A percentile compares a stretch with the other conserved stretches of the same genome.
Conservation (phyloP, 2,797 vertebrate species). For the Takifugu rubripes region DNA sequence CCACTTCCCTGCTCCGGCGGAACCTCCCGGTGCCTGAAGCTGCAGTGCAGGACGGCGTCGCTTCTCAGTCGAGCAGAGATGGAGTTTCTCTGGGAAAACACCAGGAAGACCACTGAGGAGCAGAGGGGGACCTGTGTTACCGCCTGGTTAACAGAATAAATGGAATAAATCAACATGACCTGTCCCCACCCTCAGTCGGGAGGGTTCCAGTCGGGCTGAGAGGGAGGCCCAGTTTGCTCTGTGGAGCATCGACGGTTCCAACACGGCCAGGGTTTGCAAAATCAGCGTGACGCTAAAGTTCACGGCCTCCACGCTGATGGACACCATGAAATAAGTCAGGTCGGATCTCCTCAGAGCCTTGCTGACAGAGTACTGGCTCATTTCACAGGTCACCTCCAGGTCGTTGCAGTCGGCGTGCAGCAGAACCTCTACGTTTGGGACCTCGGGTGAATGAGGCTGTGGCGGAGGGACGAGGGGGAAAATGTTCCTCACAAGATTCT, state of each 20-base stretch:
- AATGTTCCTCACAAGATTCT: slow-evolving; percentile 7
- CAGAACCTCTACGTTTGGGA: slow-evolving; percentile 72
- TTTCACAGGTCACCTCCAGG: slow-evolving; percentile 79
- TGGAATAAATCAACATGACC: neutral
- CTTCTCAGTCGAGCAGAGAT: slow-evolving; percentile 60
- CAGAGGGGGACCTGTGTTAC: slow-evolving; percentile 1
- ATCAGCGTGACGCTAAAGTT: slow-evolving; percentile 76
- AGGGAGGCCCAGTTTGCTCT: slow-evolving; percentile 72
- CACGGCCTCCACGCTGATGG: slow-evolving; percentile 67
- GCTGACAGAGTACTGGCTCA: slow-evolving; percentile 65
- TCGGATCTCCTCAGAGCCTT: slow-evolving; percentile 40
- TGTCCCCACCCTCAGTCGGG: slow-evolving; percentile 67
- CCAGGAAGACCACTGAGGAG: slow-evolving; percentile 79
- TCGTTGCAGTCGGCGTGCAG: slow-evolving; percentile 82
- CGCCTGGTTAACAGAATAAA: neutral
- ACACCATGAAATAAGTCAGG: slow-evolving; percentile 70
- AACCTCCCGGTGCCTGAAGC: slow-evolving; percentile 70
- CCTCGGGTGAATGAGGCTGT: slow-evolving; percentile 71
- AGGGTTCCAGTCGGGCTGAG: slow-evolving; percentile 72
- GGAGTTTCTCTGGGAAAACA: slow-evolving; percentile 72
- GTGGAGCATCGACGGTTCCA: slow-evolving; percentile 46
- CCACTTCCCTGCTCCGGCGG: slow-evolving; percentile 50
- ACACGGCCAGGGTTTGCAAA: slow-evolving; percentile 58
- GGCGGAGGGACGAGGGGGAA: slow-evolving; percentile 12
- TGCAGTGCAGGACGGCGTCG: slow-evolving; percentile 75